phyloP scores from a whole-genome alignment of 2,888 invertebrate genomes.

The Scaptomyza polygonia region DNA sequence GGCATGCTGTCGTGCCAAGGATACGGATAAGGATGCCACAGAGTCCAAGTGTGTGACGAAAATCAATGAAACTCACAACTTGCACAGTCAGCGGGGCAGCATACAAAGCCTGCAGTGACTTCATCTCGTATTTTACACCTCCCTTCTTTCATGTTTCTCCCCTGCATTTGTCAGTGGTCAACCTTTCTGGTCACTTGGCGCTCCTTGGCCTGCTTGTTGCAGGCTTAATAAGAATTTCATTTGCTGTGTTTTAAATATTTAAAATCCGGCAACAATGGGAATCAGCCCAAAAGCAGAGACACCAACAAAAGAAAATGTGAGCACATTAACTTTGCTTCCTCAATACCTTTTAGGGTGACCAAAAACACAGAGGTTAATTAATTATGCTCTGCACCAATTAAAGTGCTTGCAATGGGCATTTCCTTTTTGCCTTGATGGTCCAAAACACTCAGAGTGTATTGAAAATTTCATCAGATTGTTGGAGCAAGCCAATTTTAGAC shows the following conservation, averaged over 20 bases:
- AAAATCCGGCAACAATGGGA: constrained; percentile 41
- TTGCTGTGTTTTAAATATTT: constrained; percentile 58
- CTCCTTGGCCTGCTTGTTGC: constrained; percentile 16
- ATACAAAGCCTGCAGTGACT: constrained; percentile 28
- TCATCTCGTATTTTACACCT: constrained; percentile 8
- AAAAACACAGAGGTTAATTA: constrained; percentile 66
- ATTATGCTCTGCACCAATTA: constrained; percentile 53
- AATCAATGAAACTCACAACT: constrained; percentile 68
- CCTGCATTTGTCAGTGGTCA: background rate
- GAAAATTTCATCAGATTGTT: background rate
- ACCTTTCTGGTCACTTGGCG: background rate
- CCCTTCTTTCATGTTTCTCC: background rate
- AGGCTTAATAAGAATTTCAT: constrained; percentile 46
- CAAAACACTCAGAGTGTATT: constrained; percentile 7
- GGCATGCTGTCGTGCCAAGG: constrained; percentile 45
- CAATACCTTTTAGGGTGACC: constrained; percentile 41
- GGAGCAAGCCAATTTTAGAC: background rate
- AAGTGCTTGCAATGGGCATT: constrained; percentile 48
- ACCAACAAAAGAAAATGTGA: constrained; percentile 38
- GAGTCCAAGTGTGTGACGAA: constrained; percentile 45
- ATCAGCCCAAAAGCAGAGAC: constrained; percentile 12
- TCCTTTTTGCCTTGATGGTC: constrained; percentile 32
- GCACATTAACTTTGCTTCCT: constrained; percentile 55
- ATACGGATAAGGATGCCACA: constrained; percentile 24
- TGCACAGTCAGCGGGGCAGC: constrained; percentile 42